phyloP scores from a whole-genome alignment of 2,113 vertebrate species.

The Alligator mississippiensis region DNA sequence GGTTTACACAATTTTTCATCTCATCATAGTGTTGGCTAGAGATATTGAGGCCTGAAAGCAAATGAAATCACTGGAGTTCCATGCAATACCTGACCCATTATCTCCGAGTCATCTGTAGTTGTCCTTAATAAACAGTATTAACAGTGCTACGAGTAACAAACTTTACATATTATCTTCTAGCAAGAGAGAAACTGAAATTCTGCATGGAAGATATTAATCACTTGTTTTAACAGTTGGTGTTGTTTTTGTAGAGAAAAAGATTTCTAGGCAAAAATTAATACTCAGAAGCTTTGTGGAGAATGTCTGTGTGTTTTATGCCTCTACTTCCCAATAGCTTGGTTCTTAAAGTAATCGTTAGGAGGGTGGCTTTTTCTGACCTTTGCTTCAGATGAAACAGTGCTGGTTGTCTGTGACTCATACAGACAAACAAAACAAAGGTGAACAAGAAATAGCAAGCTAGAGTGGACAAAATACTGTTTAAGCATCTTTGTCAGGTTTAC shows the following conservation, averaged over 20 bases:
- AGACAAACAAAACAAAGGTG: conserved; percentile 56
- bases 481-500: conserved; percentile 63
- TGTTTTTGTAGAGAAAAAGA: conserved; percentile 13
- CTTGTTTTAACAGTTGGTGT: not conserved
- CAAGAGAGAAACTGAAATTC: conserved; percentile 23
- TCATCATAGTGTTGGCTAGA: not conserved
- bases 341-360: conserved; percentile 51
- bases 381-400: conserved; percentile 48
- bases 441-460: conserved; percentile 38
- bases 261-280: conserved; percentile 42
- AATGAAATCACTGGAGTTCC: not conserved
- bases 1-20: not conserved
- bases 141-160: conserved; percentile 53
- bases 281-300: conserved; percentile 14
- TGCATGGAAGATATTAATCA: not conserved
- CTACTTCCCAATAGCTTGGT: conserved; percentile 25
- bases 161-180: conserved; percentile 57
- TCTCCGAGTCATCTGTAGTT: conserved; percentile 9
- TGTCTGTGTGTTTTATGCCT: not conserved
- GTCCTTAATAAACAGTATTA: conserved; percentile 44
- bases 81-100: conserved; percentile 11
- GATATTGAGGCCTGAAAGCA: conserved; percentile 14
- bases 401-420: conserved; percentile 70
- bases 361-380: conserved; percentile 43
- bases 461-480: conserved; percentile 6